Conservation (phyloP, 2,113 vertebrate genomes). For the Lophius piscatorius region DNA sequence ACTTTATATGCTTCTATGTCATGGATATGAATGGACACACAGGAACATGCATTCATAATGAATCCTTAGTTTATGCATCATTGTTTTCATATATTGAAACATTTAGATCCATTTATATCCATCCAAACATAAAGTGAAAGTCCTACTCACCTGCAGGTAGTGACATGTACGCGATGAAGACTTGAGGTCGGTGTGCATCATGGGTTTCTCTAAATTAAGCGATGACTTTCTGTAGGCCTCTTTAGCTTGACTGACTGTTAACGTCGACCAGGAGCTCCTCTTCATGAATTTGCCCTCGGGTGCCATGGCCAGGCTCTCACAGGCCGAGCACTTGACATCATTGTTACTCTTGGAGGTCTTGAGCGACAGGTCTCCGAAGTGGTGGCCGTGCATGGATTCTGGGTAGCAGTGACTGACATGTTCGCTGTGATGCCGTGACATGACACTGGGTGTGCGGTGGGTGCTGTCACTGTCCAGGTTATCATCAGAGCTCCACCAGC, state of each 20-base stretch:
- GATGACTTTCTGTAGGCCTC: constrained; percentile 98
- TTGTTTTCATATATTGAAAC: no score
- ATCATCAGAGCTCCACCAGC: constrained; percentile 99
- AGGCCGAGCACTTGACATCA: constrained; percentile 96
- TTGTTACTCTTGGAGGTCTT: constrained; percentile 97
- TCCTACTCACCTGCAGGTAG: constrained; percentile 95
- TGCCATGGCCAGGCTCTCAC: constrained; percentile 90
- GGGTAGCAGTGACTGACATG: constrained; percentile 89
- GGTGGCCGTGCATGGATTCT: constrained; percentile 84
- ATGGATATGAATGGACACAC: no score
- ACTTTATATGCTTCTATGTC: no score
- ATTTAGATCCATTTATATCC: no score
- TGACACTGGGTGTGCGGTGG: constrained; percentile 89
- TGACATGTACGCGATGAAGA: constrained; percentile 89
- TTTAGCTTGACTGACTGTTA: constrained; percentile 99
- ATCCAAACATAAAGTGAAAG: no score
- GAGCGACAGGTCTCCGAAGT: constrained; percentile 93
- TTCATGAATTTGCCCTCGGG: constrained; percentile 95
- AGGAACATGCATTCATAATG: no score
- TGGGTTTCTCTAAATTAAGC: constrained; percentile 93
- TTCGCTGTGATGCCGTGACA: constrained; percentile 87
- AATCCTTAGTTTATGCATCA: no score
- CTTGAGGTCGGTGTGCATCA: constrained; percentile 90
- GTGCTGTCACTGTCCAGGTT: constrained; percentile 98
- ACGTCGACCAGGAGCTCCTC: constrained; percentile 98